phyloP scores from a whole-genome alignment of 2,113 vertebrate genomes.

The Nannobrachium achirus region DNA sequence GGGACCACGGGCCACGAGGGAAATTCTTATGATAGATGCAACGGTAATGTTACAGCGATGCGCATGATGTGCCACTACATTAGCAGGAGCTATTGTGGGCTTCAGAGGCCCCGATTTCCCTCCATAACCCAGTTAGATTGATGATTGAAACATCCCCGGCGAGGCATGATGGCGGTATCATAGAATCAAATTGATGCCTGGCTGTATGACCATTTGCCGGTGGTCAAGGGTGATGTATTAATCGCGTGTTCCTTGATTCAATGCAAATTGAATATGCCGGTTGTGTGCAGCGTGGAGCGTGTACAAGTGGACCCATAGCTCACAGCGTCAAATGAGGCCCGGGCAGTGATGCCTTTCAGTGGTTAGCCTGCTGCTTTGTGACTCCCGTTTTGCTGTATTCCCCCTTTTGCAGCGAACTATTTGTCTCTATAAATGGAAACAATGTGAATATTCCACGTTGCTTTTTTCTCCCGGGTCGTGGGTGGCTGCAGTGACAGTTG shows the following conservation, averaged over 20 bases:
- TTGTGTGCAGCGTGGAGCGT: not conserved
- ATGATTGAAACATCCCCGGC: constrained; percentile 7
- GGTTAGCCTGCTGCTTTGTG: not conserved
- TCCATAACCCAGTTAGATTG: not conserved
- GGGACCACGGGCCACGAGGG: not conserved
- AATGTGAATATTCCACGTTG: too few species aligned
- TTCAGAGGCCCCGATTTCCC: not conserved
- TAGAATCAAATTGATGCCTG: constrained; percentile 6
- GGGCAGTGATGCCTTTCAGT: too few species aligned
- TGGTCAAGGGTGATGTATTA: constrained; percentile 17
- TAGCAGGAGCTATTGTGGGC: not conserved
- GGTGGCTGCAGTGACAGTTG: constrained; percentile 9
- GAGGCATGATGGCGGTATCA: not conserved
- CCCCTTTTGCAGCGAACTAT: not conserved
- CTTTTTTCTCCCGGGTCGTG: not conserved
- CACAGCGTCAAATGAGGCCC: not conserved
- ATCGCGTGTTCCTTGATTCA: not conserved
- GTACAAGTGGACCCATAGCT: not conserved
- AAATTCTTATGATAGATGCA: not conserved
- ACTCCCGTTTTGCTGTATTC: not conserved
- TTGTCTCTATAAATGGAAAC: not conserved
- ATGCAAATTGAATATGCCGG: constrained; percentile 17
- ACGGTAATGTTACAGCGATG: not conserved
- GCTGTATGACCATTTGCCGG: not conserved
- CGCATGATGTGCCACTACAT: not conserved